Evolutionary conservation across 2,113 vertebrate genomes (phyloP).

Genomic region (Corythoichthys haematopterus): DNA sequence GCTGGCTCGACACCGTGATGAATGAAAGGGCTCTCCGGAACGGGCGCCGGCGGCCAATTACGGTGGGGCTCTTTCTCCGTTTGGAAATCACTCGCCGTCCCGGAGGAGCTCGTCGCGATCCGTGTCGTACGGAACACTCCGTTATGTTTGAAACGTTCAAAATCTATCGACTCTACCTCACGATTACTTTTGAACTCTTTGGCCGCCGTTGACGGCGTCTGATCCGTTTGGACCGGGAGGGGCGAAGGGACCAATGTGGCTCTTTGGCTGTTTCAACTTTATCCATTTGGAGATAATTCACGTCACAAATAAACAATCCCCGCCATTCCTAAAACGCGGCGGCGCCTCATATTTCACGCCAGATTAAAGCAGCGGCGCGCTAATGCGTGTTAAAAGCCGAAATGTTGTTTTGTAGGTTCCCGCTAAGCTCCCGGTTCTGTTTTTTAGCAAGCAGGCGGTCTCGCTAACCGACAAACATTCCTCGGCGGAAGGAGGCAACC

Average conservation of each 20-base stretch:
- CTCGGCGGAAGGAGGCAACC: background rate
- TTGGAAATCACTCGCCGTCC: slow-evolving; percentile 23
- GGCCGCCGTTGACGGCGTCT: too few species aligned
- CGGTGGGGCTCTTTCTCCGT: slow-evolving; percentile 26
- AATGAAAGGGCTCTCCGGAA: slow-evolving; percentile 58
- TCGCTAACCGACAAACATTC: background rate
- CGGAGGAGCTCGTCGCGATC: slow-evolving; percentile 11
- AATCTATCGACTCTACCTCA: too few species aligned
- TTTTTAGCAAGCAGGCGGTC: background rate
- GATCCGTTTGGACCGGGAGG: too few species aligned
- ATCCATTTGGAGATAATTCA: background rate
- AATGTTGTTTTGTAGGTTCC: background rate
- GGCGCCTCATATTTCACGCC: slow-evolving; percentile 15
- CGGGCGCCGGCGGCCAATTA: slow-evolving; percentile 66
- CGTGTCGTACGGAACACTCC: slow-evolving; percentile 3
- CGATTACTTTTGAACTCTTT: too few species aligned
- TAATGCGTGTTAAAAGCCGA: slow-evolving; percentile 23
- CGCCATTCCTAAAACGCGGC: background rate
- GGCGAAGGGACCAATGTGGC: too few species aligned
- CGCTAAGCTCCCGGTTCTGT: background rate
- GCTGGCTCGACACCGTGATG: slow-evolving; percentile 47
- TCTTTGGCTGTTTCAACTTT: too few species aligned
- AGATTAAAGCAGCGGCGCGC: slow-evolving; percentile 19
- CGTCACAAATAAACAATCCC: background rate
- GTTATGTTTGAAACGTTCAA: background rate